Conservation (phyloP, 2,888 invertebrate genomes). For the Zygothrica quintamaculata region DNA sequence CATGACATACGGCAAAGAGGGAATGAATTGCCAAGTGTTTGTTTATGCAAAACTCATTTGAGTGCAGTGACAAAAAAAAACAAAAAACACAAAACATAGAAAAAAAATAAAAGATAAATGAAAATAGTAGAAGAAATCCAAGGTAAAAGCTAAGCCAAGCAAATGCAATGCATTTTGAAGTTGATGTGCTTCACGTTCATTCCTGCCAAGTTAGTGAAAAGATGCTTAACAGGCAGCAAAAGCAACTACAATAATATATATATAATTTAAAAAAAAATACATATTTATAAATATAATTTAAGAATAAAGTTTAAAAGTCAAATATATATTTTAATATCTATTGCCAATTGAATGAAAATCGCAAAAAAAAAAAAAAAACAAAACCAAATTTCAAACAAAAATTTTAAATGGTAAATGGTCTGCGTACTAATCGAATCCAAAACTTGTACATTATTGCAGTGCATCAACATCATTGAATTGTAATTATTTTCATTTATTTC, state of each 20-base stretch:
- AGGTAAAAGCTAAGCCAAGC: constrained; percentile 1
- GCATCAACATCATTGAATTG: constrained; percentile 11
- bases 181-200: constrained; percentile 30
- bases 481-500: constrained; percentile 29
- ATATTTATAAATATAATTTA: no score
- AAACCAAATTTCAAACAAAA: not conserved
- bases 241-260: no score
- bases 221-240: constrained; percentile 4
- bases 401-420: constrained; percentile 1
- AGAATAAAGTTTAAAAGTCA: no score
- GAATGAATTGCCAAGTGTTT: constrained; percentile 44
- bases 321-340: not conserved
- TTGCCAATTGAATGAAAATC: not conserved
- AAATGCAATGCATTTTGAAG: constrained; percentile 53
- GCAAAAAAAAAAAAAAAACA: not conserved
- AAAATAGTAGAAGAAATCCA: not conserved
- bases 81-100: no score
- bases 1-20: constrained; percentile 3
- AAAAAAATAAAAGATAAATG: constrained; percentile 15
- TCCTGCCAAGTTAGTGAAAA: constrained; percentile 9
- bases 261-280: no score
- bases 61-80: constrained; percentile 34
- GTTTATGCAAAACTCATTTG: constrained; percentile 75
- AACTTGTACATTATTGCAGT: not conserved
- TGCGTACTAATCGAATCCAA: constrained; percentile 1